Percentiles rank a stretch among this genome's conserved stretches.
phyloP scores from a whole-genome alignment of 2,888 invertebrate genomes.

The Callimorpha dominula region DNA sequence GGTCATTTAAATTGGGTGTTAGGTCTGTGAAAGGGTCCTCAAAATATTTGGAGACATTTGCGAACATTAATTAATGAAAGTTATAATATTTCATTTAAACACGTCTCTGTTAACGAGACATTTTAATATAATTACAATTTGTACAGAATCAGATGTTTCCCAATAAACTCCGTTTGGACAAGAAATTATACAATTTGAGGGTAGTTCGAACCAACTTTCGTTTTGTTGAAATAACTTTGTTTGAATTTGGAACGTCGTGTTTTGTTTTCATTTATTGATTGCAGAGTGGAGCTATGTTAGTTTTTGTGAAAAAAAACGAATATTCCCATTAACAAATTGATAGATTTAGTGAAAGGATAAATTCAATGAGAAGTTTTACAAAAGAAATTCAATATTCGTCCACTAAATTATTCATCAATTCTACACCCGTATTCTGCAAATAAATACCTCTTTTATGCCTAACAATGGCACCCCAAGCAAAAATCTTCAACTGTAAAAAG shows the following conservation, averaged over 20 bases:
- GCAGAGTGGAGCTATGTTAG: background rate
- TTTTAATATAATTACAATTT: conserved; percentile 49
- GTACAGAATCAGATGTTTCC: conserved; percentile 30
- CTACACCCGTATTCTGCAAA: no score
- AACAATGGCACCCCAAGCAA: background rate
- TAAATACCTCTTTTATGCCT: background rate
- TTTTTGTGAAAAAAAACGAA: background rate
- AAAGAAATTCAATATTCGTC: background rate
- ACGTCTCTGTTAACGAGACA: conserved; percentile 35
- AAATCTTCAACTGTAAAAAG: background rate
- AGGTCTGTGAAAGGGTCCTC: conserved; percentile 4
- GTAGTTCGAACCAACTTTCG: conserved; percentile 9
- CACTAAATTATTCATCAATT: no score
- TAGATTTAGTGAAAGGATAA: background rate
- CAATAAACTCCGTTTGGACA: conserved; percentile 32
- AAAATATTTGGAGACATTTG: conserved; percentile 17
- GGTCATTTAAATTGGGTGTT: conserved; percentile 3
- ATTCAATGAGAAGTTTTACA: background rate
- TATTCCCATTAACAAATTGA: background rate
- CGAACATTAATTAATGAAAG: conserved; percentile 18
- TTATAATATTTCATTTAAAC: conserved; percentile 31
- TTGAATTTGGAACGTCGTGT: background rate
- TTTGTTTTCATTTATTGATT: conserved; percentile 6
- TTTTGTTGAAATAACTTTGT: background rate
- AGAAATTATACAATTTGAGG: conserved; percentile 25